Evolutionary conservation across 2,797 vertebrate genomes (phyloP), one percentile per base, ranked within the genome.

Genomic region (Gobionotothen gibberifrons): DNA sequence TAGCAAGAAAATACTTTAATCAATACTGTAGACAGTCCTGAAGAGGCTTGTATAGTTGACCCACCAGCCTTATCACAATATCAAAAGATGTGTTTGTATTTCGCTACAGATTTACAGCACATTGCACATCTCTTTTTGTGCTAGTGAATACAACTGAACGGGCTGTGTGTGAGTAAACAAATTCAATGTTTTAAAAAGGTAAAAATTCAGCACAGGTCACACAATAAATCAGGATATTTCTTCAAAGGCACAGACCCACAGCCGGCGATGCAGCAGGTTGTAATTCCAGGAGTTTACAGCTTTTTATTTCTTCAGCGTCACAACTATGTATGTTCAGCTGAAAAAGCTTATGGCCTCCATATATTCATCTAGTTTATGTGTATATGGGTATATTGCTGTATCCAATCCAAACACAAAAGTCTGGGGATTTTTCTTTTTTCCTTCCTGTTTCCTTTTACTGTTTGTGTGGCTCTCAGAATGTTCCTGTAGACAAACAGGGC

Each of bases 341-440:
- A 85, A 86, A 86, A 87, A 86, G 77, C 82, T 84, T 78, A 84
- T 86, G 79, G 87, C 81, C 79, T 87, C 78, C 86, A 87, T 84
- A 82, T 88, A 85, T 81, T 83, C 81, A 77, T 76, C 63, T 83
- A 47, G 69, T 87, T 83, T 84, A 79, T 48, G 72, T 69, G 58
- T 62, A n/a, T n/a, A n/a, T 74, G 82, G 79, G 51, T 83, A 86
- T 89, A 81, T 85, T 80, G 78, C 81, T 83, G 78, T 83, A 84
- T 91, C 76, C 89, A 90, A 90, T 90, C 84, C 78, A 86, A 90
- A 91, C 87, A 86, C 83, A 86, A 93, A 93, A 94, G 92, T 94
- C 93, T 93, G 91, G 90, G 93, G 92, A 93, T 92, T 94, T 90
- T 90, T 78, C 81, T 80, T 87, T 81, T 78, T 36, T 76, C 84